These are phyloP conservation scores for Cartodere bifasciata DNA, from an alignment of 2,888 invertebrate genomes.

Conservation along the genomic window DNA sequence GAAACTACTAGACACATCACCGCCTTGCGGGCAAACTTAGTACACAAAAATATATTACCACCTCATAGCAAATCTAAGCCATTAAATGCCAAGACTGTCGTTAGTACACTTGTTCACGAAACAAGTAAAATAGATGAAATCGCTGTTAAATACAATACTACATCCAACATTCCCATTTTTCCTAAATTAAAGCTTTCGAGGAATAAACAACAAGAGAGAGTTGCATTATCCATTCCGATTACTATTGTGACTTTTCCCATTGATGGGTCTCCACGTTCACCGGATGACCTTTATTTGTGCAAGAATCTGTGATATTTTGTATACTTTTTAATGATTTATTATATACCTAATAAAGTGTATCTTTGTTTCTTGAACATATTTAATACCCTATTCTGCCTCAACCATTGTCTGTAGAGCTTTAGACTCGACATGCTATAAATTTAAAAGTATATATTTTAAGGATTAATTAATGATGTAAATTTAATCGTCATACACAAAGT, in stretches of 20 bases:
- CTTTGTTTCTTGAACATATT: too few relatives aligned
- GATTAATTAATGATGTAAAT: too few relatives aligned
- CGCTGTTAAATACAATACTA: slow-evolving; percentile 22
- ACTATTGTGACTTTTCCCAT: slow-evolving; percentile 10
- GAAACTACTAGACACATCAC: slow-evolving; percentile 31
- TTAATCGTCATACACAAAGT: too few relatives aligned
- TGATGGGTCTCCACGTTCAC: too few relatives aligned
- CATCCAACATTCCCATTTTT: slow-evolving; percentile 25
- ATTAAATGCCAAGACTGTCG: slow-evolving; percentile 20
- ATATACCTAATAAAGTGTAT: too few relatives aligned
- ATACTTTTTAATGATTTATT: too few relatives aligned
- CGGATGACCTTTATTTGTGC: too few relatives aligned
- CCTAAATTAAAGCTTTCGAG: slow-evolving; percentile 30
- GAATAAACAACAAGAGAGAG: slow-evolving; percentile 10
- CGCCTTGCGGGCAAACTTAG: slow-evolving; percentile 24
- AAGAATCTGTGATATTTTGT: too few relatives aligned
- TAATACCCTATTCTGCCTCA: too few relatives aligned
- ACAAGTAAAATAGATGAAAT: slow-evolving; percentile 28
- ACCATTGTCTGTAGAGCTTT: too few relatives aligned
- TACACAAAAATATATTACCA: slow-evolving; percentile 28
- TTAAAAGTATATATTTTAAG: too few relatives aligned
- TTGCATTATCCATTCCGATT: slow-evolving; percentile 6
- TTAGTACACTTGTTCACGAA: slow-evolving; percentile 17
- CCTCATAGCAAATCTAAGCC: slow-evolving; percentile 15
- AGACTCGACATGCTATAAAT: too few relatives aligned